Evolutionary conservation across 2,888 invertebrate species (phyloP), one percentile per base, ranked within the genome.

Genomic region (Monopis laevigella): DNA sequence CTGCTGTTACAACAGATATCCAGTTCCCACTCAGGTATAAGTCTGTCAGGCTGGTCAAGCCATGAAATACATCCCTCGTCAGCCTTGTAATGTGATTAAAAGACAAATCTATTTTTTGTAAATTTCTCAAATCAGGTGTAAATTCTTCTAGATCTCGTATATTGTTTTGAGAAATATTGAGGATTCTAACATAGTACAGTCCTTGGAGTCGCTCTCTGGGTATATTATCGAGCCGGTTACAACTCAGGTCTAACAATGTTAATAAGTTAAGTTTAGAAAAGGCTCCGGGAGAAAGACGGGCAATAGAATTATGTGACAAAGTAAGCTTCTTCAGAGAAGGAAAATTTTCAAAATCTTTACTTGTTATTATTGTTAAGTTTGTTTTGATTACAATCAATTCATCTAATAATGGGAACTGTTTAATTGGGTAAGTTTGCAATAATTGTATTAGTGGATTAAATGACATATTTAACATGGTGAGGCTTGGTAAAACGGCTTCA

Each of bases 161-260:
- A 47, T 86, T 86, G 64, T 96, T 96, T 59, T 88, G 89, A 11
- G 93, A 93, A 40, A 95, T 82, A 72, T 96, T 95, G 27, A 96
- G 74, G 42, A 88, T 65, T 43, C 89, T 82, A 41, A 92, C 80
- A 44, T 88, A 85, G 51, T 85, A 85, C 39, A 96, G 73, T 19
- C 93, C 92, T 62, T 89, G 88, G 46, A 96, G 80, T 47, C 94
- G 84, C 63, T 95, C 94, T 62, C 90, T 88, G 11, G 93, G 93
- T 54, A 96, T 72, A 48, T 90, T 77, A 64, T 92, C 91, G 52
- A 96, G 77, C 61, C 91, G 89, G 65, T 95, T 95, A 52, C 88
- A 82, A 50, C 92, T 90, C 48, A 95, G 73, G 67, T 94, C 93
- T 42, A 96, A 80, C 8, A 88, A 88, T 42, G 90, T 81, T 46